phyloP scores from a whole-genome alignment of 2,797 vertebrate species.

The Schizopygopsis pylzovi region DNA sequence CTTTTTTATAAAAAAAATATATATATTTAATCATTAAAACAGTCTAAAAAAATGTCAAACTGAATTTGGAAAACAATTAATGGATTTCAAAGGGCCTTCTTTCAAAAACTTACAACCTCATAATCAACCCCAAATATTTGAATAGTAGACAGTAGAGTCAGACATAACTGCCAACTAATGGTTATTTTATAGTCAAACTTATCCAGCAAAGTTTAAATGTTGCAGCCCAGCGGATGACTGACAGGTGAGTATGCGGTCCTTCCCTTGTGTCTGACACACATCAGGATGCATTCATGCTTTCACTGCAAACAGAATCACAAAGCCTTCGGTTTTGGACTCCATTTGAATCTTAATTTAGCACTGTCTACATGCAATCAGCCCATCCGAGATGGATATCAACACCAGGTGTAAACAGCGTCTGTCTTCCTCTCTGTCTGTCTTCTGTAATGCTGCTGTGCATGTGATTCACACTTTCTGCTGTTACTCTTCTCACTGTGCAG shows the following conservation, averaged over 20 bases:
- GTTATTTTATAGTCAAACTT: neutral
- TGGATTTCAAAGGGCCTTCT: too few species aligned
- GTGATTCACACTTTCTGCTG: neutral
- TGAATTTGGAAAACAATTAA: neutral
- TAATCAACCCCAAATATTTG: neutral
- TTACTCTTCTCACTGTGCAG: neutral
- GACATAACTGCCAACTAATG: neutral
- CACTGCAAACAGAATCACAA: neutral
- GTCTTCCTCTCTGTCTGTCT: neutral
- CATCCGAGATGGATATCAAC: neutral
- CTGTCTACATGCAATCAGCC: neutral
- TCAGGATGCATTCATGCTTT: neutral
- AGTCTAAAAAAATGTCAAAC: too few species aligned
- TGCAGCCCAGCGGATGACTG: neutral
- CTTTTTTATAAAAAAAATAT: neutral
- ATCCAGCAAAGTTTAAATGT: neutral
- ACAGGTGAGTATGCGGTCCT: neutral
- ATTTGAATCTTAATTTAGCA: neutral
- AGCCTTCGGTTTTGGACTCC: neutral
- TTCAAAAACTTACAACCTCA: neutral
- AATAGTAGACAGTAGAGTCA: neutral
- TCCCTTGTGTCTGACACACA: neutral
- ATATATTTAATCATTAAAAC: neutral
- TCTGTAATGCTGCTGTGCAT: neutral
- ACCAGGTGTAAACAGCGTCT: conserved; percentile 20